Evolutionary conservation across 2,888 invertebrate species (phyloP).

Genomic region (Halictus ligatus): DNA sequence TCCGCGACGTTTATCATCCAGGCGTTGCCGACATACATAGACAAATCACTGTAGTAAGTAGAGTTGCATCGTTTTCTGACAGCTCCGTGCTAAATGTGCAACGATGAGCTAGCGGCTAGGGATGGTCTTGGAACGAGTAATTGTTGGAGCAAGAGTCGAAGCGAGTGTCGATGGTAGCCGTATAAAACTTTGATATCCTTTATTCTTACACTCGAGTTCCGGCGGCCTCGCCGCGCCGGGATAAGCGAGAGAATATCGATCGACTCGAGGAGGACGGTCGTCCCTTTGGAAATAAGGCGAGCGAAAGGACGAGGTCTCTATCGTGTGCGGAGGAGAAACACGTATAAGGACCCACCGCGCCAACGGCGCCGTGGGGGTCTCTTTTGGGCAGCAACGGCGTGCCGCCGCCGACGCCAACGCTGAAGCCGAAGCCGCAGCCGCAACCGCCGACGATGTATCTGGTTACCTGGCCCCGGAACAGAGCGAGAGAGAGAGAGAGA

Average conservation of each 20-base stretch:
- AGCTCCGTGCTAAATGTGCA: too few species aligned
- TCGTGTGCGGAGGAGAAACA: slow-evolving; percentile 51
- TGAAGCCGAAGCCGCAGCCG: slow-evolving; percentile 31
- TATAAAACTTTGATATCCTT: neutral
- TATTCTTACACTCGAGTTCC: neutral
- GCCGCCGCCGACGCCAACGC: slow-evolving; percentile 57
- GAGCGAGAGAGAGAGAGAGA: neutral
- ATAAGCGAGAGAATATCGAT: slow-evolving; percentile 63
- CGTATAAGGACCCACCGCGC: slow-evolving; percentile 65
- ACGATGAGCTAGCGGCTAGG: too few species aligned
- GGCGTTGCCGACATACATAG: too few species aligned
- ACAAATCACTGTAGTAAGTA: too few species aligned
- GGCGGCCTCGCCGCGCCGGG: slow-evolving; percentile 12
- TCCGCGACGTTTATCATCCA: too few species aligned
- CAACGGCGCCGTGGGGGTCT: slow-evolving; percentile 71
- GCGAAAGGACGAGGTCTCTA: slow-evolving; percentile 62
- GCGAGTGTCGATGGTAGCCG: neutral
- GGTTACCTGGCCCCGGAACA: slow-evolving; percentile 65
- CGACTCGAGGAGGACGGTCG: slow-evolving; percentile 31
- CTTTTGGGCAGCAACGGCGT: slow-evolving; percentile 70
- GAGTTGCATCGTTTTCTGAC: too few species aligned
- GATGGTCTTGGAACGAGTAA: neutral
- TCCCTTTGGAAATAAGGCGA: slow-evolving; percentile 53
- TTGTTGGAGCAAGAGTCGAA: neutral
- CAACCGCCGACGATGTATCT: slow-evolving; percentile 70